Evolutionary conservation across 1,140 invertebrate genomes (phyloP).

Genomic region (Bombus sylvicola): DNA sequence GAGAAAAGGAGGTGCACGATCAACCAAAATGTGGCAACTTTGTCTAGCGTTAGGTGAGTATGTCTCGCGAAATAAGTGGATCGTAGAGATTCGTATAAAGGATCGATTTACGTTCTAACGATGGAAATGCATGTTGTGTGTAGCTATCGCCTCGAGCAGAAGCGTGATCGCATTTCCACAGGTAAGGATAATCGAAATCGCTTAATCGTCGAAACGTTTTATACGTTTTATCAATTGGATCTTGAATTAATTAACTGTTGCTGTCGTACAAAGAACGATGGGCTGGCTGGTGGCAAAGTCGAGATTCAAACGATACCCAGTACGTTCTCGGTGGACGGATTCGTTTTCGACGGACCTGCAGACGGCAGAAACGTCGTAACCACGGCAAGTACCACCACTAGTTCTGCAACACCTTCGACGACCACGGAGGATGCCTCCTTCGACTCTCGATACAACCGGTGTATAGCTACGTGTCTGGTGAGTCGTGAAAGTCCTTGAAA

Average conservation of each 20-base stretch:
- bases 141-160: slow-evolving; percentile 8
- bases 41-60: slow-evolving; percentile 38
- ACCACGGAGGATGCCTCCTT: not conserved
- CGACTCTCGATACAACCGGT: not conserved
- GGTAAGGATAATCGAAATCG: slow-evolving; percentile 19
- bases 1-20: not conserved
- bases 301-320: no score
- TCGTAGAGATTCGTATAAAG: not conserved
- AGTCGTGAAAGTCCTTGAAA: not conserved
- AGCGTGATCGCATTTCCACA: slow-evolving; percentile 40
- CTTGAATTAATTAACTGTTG: not conserved
- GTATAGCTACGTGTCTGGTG: slow-evolving; percentile 58
- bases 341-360: slow-evolving; percentile 67
- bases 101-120: not conserved
- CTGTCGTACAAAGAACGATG: not conserved
- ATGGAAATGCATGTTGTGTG: not conserved
- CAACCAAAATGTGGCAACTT: slow-evolving; percentile 38
- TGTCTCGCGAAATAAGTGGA: not conserved
- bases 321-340: slow-evolving; percentile 46
- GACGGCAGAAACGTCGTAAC: not conserved
- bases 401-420: not conserved
- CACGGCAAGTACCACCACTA: not conserved
- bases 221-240: no score
- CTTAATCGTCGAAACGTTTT: not conserved
- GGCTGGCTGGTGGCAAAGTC: no score